phyloP scores from a whole-genome alignment of 64 coral and sea anemone genomes.

The Montipora efflorescens region DNA sequence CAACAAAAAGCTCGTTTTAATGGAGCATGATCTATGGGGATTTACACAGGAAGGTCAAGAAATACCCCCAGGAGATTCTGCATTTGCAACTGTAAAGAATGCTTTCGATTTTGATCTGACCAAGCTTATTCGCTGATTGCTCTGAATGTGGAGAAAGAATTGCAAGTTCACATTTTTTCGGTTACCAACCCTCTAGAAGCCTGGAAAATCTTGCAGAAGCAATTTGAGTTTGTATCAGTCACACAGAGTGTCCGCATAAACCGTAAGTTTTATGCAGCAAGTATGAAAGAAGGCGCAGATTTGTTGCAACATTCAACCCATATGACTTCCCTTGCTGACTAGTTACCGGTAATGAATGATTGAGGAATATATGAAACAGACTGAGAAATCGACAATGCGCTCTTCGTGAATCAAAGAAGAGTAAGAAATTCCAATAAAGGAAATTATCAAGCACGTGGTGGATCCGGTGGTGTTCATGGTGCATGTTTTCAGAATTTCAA shows the following conservation, averaged over 20 bases:
- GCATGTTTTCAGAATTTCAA: not conserved
- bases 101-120: conserved; percentile 50
- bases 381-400: conserved; percentile 32
- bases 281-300: conserved; percentile 44
- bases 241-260: conserved; percentile 53
- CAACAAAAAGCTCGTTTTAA: conserved; percentile 52
- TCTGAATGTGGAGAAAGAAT: conserved; percentile 54
- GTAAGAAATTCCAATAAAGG: not conserved
- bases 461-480: not conserved
- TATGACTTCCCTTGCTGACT: conserved; percentile 63
- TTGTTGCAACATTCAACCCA: conserved; percentile 51
- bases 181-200: conserved; percentile 28
- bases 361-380: conserved; percentile 54
- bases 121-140: conserved; percentile 52
- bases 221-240: conserved; percentile 62
- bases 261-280: conserved; percentile 50
- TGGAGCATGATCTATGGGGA: conserved; percentile 62
- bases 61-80: not conserved
- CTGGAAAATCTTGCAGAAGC: conserved; percentile 33
- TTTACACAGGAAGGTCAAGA: conserved; percentile 52
- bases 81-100: conserved; percentile 28
- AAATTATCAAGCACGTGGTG: conserved; percentile 43
- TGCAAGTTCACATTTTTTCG: conserved; percentile 51
- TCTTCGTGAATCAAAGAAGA: conserved; percentile 7
- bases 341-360: conserved; percentile 46